Evolutionary conservation across 2,113 vertebrate species (phyloP).

Genomic region (Mola mola): DNA sequence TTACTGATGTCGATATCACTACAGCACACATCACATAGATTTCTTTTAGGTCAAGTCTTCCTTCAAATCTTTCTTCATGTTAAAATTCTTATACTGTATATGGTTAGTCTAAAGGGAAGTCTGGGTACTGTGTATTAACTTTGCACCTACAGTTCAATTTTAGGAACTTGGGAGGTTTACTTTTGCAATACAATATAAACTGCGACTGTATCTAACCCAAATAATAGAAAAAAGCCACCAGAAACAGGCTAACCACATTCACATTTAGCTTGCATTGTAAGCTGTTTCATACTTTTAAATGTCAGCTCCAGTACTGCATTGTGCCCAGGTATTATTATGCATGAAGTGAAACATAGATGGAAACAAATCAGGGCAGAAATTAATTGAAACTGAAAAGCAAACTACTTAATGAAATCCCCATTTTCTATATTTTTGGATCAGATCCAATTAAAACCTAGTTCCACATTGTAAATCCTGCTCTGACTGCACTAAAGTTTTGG

Average conservation of each 20-base stretch:
- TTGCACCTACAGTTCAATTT: too few species aligned
- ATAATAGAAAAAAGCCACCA: background rate
- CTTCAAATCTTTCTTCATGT: too few species aligned
- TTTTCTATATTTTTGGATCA: background rate
- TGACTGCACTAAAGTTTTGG: slow-evolving; percentile 16
- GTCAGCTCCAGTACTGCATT: background rate
- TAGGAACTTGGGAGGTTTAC: too few species aligned
- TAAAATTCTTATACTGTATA: too few species aligned
- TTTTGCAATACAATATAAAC: too few species aligned
- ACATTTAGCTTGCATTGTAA: background rate
- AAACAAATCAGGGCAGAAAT: slow-evolving; percentile 1
- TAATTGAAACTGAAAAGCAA: background rate
- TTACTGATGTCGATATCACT: too few species aligned
- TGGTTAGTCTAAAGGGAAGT: too few species aligned
- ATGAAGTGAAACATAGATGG: background rate
- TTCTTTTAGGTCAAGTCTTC: too few species aligned
- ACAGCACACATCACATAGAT: too few species aligned
- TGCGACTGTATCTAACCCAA: too few species aligned
- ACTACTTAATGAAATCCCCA: background rate
- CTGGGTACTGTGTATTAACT: too few species aligned
- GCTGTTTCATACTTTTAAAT: slow-evolving; percentile 8
- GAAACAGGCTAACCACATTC: background rate
- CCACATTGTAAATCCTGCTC: background rate
- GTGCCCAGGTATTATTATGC: background rate
- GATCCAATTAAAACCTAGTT: slow-evolving; percentile 4